phyloP scores from a whole-genome alignment of 1,140 invertebrate species.

The Physella acuta region DNA sequence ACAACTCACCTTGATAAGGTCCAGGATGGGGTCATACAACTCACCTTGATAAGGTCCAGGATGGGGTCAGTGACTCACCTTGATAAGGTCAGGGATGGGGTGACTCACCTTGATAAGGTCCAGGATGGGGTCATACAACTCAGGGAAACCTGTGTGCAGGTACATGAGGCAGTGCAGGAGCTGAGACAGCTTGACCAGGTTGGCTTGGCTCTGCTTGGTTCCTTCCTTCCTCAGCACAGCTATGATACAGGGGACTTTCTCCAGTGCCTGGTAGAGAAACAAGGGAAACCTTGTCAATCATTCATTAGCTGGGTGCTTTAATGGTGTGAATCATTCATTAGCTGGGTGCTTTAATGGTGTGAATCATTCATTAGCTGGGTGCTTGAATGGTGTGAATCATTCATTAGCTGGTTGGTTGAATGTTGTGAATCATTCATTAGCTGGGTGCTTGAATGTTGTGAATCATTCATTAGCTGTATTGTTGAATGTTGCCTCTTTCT shows the following conservation, averaged over 20 bases:
- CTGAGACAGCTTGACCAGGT: conserved; percentile 34
- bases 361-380: too few species aligned
- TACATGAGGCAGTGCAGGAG: conserved; percentile 51
- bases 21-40: too few species aligned
- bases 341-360: neutral
- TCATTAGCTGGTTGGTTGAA: too few species aligned
- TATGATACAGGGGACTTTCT: conserved; percentile 34
- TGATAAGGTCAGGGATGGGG: neutral
- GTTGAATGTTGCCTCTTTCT: too few species aligned
- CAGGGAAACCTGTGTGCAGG: conserved; percentile 56
- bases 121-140: conserved; percentile 55
- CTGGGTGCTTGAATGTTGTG: too few species aligned
- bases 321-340: neutral
- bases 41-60: too few species aligned
- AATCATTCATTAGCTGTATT: too few species aligned
- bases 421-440: too few species aligned
- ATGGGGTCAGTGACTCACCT: too few species aligned
- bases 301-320: neutral
- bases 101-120: conserved; percentile 50
- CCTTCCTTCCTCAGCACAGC: conserved; percentile 30
- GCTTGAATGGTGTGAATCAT: too few species aligned
- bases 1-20: too few species aligned
- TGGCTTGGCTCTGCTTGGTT: conserved; percentile 24
- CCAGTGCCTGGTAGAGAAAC: conserved; percentile 40
- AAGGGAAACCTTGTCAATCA: neutral